Base-by-base conservation (phyloP, 2,888 invertebrate species). In the Ryuthela nishihirai region DNA sequence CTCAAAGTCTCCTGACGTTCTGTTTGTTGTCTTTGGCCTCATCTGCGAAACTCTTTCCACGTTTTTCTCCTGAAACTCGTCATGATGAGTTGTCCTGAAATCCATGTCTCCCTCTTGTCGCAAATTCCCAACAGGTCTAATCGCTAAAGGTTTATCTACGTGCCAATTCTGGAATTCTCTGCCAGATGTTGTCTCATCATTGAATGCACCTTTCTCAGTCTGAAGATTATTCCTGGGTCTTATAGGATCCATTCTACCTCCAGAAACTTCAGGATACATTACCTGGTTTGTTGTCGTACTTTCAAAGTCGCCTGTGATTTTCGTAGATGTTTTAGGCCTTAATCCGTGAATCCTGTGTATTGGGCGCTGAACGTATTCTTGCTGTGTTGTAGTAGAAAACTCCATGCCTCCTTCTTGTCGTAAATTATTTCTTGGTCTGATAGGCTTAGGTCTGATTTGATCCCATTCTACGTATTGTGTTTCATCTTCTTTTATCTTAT, bases 321-420 rank as follows among this genome's bases (percentile, higher is more conserved):
- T 61, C 0, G 55, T 46, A 2, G 46, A 20, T 21, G 50, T 38
- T 44, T 55, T 39, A 4, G 61, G 61, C 23, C 52, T 18, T n/a
- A 47, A n/a, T 3, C 54, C 62, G 23, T 52, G 50, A 2, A 52
- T 47, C 18, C 47, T 43, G 29, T 47, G 47, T 1, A 39, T 21
- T 0, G 52, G 46, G 18, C 43, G 18, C n/a, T 50, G 17, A 38
- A 50, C 17, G 41, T 55, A 62, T 39, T 62, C 55, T 17, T 41
- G 44, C 23, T 53, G 41, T 15, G 50, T 54, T 32, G 62, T 62
- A 5, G 65, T 66, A 20, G 48, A 17, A 36, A 65, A 53, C 20
- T 65, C 56, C 65, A 64, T 62, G 12, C 36, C 46, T 3, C 64
- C 65, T 42, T 65, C 65, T 24, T 62, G 55, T 20, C 50, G 36